Base-by-base conservation (phyloP, 2,113 vertebrate genomes). In the Gobius niger region DNA sequence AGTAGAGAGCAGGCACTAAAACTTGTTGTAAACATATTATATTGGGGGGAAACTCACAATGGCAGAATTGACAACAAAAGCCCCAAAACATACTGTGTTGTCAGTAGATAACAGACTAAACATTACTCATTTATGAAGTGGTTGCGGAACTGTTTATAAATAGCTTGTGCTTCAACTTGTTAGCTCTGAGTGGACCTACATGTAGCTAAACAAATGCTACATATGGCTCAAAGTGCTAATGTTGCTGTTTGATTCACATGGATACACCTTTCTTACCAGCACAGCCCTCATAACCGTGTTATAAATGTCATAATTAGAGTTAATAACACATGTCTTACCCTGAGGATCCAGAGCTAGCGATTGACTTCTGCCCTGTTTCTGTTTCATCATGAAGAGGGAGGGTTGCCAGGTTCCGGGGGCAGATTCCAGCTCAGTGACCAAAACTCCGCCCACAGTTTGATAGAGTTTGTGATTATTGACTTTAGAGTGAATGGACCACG, bases 301-400 rank as follows among this genome's bases (percentile, higher is more conserved):
- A 54, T 11, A 24, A 7, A 13, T 6, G 34, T 56, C 34, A 50
- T 1, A 10, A 19, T 19, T n/a, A n/a, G 12, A 19, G 60, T 63
- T 47, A 63, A 67, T 54, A 2, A 57, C 18, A 9, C 4, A 40
- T 59, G 72, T 67, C 59, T 68, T 76, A 85, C 87, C 81, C 65
- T 87, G 15, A 60, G 10, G 34, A 40, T 61, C 51, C 56, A 15
- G 49, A n/a, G 16, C 50, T 56, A 69, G 11, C 53, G 44, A 69
- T 11, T 73, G 65, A 81, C 68, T 64, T 61, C 34, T 75, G 74
- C 59, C 64, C 73, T 44, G 14, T 57, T 54, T 77, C 74, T 9
- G 34, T 41, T 24, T 69, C 62, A 61, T 69, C 18, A 50, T 50
- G 47, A 50, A 6, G 47, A 15, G 56, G n/a, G 9, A 42, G 57